Evolutionary conservation across 2,888 invertebrate species (phyloP).

Genomic region (Isoperla grammatica): DNA sequence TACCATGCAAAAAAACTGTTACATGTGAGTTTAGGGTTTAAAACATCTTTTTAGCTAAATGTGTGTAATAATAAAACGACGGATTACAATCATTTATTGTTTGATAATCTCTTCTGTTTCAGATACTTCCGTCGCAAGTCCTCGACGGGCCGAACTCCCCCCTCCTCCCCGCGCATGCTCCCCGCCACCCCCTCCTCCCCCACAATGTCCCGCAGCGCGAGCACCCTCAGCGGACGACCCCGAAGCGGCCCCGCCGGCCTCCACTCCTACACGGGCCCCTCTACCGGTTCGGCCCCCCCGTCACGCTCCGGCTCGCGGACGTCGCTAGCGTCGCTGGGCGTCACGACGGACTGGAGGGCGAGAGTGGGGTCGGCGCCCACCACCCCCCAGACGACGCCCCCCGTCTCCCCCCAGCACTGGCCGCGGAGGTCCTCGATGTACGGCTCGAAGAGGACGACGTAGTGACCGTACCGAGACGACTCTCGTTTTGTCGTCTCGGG

Average conservation of each 20-base stretch:
- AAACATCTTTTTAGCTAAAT: no score
- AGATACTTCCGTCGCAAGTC: slow-evolving; percentile 42
- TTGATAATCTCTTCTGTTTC: slow-evolving; percentile 6
- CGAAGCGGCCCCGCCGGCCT: slow-evolving; percentile 75
- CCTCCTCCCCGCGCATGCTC: slow-evolving; percentile 35
- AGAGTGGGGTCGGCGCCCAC: slow-evolving; percentile 56
- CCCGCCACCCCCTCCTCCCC: slow-evolving; percentile 40
- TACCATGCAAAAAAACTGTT: no score
- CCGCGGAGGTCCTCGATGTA: slow-evolving; percentile 37
- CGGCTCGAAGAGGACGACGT: slow-evolving; percentile 15
- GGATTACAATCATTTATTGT: no score
- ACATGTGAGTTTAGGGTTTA: no score
- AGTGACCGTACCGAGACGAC: slow-evolving; percentile 5
- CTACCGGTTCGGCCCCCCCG: slow-evolving; percentile 34
- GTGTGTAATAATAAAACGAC: no score
- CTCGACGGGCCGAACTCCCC: slow-evolving; percentile 45
- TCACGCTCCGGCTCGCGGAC: slow-evolving; percentile 35
- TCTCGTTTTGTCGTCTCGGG: neutral
- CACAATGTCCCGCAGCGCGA: slow-evolving; percentile 25
- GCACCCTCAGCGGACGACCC: slow-evolving; percentile 52
- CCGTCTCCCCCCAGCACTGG: slow-evolving; percentile 66
- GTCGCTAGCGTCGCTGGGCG: slow-evolving; percentile 29
- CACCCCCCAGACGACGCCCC: slow-evolving; percentile 69
- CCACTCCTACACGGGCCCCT: slow-evolving; percentile 62
- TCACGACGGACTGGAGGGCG: slow-evolving; percentile 47